phyloP scores from a whole-genome alignment of 2,113 vertebrate species.

The Cebidichthys violaceus region DNA sequence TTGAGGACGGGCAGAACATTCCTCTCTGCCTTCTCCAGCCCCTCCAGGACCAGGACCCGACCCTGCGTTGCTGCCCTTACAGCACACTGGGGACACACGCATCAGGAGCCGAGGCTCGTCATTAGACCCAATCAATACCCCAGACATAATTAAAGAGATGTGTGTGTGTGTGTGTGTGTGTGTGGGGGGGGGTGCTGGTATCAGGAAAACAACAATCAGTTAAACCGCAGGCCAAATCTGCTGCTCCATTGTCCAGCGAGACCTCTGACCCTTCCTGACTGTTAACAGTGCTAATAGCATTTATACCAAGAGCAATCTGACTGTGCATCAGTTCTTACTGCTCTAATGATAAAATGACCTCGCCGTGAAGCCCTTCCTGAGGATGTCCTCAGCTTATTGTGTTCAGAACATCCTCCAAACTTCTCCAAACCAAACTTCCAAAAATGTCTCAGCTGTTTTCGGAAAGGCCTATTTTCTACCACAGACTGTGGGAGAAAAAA shows the following conservation, averaged over 20 bases:
- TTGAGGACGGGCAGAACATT: slow-evolving; percentile 96
- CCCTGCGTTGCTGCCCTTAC: slow-evolving; percentile 95
- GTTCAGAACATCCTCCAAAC: slow-evolving; percentile 31
- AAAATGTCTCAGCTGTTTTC: slow-evolving; percentile 51
- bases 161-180: too few species aligned
- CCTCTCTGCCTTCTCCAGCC: slow-evolving; percentile 95
- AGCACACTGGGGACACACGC: slow-evolving; percentile 86
- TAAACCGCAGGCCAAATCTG: slow-evolving; percentile 23
- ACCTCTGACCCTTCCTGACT: slow-evolving; percentile 22
- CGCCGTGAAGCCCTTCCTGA: slow-evolving; percentile 57
- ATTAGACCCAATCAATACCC: background rate
- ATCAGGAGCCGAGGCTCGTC: background rate
- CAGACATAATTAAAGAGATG: background rate
- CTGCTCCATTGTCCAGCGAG: background rate
- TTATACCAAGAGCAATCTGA: slow-evolving; percentile 12
- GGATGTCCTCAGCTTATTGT: slow-evolving; percentile 56
- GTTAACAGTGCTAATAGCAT: slow-evolving; percentile 5
- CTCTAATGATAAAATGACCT: slow-evolving; percentile 20
- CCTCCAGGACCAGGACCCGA: slow-evolving; percentile 94
- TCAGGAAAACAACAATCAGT: background rate
- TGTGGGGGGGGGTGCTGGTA: background rate
- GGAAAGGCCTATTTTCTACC: slow-evolving; percentile 50
- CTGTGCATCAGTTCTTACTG: slow-evolving; percentile 9
- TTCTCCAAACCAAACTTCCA: slow-evolving; percentile 28
- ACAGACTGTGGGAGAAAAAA: slow-evolving; percentile 43